Conservation (phyloP, 2,888 invertebrate species). For the Agrochola lota region DNA sequence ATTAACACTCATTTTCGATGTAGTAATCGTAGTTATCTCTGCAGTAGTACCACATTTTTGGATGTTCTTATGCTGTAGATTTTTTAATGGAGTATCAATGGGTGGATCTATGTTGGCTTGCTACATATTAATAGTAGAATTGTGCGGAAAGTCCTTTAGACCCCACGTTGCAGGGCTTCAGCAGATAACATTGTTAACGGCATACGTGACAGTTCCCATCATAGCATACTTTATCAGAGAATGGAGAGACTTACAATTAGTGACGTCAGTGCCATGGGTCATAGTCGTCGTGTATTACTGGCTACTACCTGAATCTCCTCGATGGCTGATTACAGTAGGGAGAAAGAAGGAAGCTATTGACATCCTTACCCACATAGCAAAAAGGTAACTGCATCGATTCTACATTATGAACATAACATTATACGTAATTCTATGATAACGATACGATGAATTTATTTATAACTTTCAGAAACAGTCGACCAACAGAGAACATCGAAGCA, state of each 20-base stretch:
- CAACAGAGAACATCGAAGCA: constrained; percentile 16
- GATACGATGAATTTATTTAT: background rate
- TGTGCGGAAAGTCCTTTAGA: constrained; percentile 89
- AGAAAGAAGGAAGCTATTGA: constrained; percentile 91
- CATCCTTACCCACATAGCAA: constrained; percentile 82
- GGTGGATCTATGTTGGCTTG: constrained; percentile 92
- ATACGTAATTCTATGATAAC: background rate
- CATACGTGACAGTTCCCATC: constrained; percentile 89
- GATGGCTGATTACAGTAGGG: constrained; percentile 94
- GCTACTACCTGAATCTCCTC: constrained; percentile 94
- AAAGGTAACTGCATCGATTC: constrained; percentile 20
- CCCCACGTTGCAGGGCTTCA: constrained; percentile 89
- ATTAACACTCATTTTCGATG: constrained; percentile 89
- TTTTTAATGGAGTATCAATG: constrained; percentile 90
- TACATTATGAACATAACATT: background rate
- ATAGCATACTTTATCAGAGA: constrained; percentile 91
- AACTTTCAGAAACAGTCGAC: constrained; percentile 23
- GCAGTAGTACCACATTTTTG: constrained; percentile 90
- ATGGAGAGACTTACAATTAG: constrained; percentile 91
- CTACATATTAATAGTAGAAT: constrained; percentile 91
- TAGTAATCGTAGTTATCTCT: constrained; percentile 88
- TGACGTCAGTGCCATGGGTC: constrained; percentile 88
- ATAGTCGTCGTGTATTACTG: constrained; percentile 91
- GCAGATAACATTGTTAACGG: constrained; percentile 89
- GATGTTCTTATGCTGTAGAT: constrained; percentile 91